Base-by-base conservation (phyloP, 2,113 vertebrate genomes). In the Lucifuga dentata region DNA sequence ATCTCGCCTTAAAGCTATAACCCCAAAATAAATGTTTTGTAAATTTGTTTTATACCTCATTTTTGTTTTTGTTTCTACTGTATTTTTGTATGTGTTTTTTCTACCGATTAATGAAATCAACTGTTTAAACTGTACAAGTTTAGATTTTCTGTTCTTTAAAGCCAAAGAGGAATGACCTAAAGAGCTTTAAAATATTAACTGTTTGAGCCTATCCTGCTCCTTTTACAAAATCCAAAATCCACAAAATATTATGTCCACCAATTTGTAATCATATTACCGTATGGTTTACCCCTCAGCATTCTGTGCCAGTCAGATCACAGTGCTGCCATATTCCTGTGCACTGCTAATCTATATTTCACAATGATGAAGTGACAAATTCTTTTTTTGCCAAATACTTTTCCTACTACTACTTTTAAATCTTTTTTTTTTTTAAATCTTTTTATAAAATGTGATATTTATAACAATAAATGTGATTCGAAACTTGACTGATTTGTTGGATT, bases 41-140 rank as follows among this genome's bases (percentile, higher is more conserved):
- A 89, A 91, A 91, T 93, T 88, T 93, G 90, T 94, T 94, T 94
- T 94, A 97, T 98, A 99, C 97, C 97, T 98, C 96, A 98, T 93
- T 86, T 94, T 93, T 92, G 91, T 85, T 80, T 88, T 76, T 49
- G 81, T 95, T 92, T 94, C 89, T 92, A 92, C 93, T 93, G 85
- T 87, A 76, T 88, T 89, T 91, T 88, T 91, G 44, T 90, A 80
- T 24, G 38, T 56, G 49, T 59, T 52, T 46, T 45, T 76, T 86
- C 58, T 70, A 85, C 73, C 78, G 43, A 74, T 62, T 13, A 41
- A 61, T 74, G 55, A 80, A 76, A 78, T 62, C 46, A 44, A 21
- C 57, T 76, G 21, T 65, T 48, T 15, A 52, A 56, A 56, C 50
- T 53, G 50, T 78, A 19, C 17, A 13, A 53, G 15, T 48, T 58